Base-by-base conservation (phyloP, 2,113 vertebrate genomes). In the Psilopsiagon aymara region DNA sequence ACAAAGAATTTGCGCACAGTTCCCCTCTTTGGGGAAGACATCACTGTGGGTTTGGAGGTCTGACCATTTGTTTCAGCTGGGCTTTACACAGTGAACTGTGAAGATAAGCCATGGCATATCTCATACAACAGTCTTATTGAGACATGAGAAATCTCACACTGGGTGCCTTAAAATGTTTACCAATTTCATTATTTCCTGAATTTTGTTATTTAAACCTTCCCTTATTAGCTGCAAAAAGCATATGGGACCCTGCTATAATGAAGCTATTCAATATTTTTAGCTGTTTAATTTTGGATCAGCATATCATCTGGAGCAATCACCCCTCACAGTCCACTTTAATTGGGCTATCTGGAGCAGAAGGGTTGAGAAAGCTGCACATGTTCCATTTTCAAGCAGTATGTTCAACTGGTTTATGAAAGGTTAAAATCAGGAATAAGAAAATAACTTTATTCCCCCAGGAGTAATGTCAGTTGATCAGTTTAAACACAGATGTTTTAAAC, bases 231-330 rank as follows among this genome's bases (percentile, higher is more conserved):
- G 69, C 82, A 82, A 86, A 84, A 91, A 96, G 57, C 92, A 88
- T 93, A 94, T 84, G 86, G 85, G 79, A 82, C 83, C 66, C 66
- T 68, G 39, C 39, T 62, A 74, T 82, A 93, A 92, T 80, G 64
- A 95, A 97, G 95, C 82, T 81, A 63, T 75, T 90, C 95, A 90
- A 44, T 93, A 90, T 84, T 90, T 96, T 94, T 86, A 90, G 84
- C 71, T 95, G 88, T 94, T 94, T 94, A 92, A 92, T 86, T 92
- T 81, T 88, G 92, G 87, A 96, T 94, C 92, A 94, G 86, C 41
- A 25, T n/a, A 81, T 97, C 82, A 95, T 88, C 90, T 92, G 86
- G 80, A 94, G 75, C 68, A 90, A 90, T 84, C 73, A 60, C 69
- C 90, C 68, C 64, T 94, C 80, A 71, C 76, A 82, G 86, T 95